Evolutionary conservation across 1,140 invertebrate genomes (phyloP).

Genomic region (Orussus abietinus): DNA sequence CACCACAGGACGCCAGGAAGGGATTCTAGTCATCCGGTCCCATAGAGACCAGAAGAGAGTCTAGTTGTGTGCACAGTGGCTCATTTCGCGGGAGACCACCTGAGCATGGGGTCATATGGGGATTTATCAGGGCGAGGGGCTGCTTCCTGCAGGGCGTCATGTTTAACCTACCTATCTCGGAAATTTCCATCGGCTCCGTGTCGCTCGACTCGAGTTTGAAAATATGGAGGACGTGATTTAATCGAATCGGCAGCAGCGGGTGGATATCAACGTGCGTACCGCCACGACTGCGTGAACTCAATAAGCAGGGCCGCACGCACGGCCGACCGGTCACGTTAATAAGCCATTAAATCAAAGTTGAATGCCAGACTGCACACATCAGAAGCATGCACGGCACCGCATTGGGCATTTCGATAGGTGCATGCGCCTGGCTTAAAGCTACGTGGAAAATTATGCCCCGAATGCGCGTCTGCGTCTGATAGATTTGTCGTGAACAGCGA

Average conservation of each 20-base stretch:
- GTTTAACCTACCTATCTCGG: neutral
- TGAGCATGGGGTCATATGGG: no score
- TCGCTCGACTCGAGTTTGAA: no score
- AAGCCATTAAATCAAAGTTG: conserved; percentile 45
- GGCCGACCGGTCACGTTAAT: conserved; percentile 37
- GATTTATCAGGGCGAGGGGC: no score
- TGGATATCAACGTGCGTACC: neutral
- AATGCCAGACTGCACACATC: conserved; percentile 38
- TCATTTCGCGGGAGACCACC: conserved; percentile 38
- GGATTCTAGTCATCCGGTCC: no score
- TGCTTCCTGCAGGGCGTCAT: conserved; percentile 16
- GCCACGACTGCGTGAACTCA: conserved; percentile 20
- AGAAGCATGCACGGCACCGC: conserved; percentile 32
- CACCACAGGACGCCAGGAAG: conserved; percentile 4
- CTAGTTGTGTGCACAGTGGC: conserved; percentile 39
- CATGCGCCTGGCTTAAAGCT: conserved; percentile 25
- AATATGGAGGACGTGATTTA: no score
- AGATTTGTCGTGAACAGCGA: conserved; percentile 37
- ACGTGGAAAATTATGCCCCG: conserved; percentile 11
- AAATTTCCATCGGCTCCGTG: no score
- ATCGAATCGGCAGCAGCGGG: neutral
- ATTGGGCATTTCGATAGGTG: neutral
- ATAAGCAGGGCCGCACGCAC: conserved; percentile 24
- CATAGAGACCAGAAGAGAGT: conserved; percentile 20
- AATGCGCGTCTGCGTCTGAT: conserved; percentile 26